Percentiles rank a stretch among this genome's conserved stretches.
Conservation (phyloP, 2,113 vertebrate species). For the Hydrochoerus hydrochaeris region DNA sequence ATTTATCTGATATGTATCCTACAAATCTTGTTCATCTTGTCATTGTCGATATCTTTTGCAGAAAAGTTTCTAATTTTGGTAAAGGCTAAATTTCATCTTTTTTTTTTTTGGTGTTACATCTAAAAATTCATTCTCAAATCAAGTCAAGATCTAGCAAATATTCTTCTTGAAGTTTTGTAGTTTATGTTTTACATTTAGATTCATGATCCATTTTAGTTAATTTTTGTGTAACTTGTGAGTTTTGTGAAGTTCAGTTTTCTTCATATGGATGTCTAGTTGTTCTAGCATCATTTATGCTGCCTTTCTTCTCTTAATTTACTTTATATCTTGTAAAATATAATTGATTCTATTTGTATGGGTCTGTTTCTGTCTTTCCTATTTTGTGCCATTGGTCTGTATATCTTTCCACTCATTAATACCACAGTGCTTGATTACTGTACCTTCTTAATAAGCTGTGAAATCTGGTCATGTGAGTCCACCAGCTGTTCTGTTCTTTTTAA, state of each 20-base stretch:
- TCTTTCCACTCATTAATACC: neutral
- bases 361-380: neutral
- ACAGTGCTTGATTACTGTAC: neutral
- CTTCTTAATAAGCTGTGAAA: neutral
- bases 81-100: neutral
- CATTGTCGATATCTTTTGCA: neutral
- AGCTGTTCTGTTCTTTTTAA: neutral
- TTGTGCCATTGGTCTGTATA: neutral
- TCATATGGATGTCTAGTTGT: neutral
- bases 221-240: neutral
- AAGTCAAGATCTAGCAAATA: neutral
- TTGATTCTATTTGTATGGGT: neutral
- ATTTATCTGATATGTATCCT: neutral
- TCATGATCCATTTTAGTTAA: neutral
- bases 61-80: neutral
- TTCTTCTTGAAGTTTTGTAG: neutral
- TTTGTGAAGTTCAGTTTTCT: neutral
- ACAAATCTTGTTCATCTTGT: neutral
- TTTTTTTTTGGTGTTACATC: neutral
- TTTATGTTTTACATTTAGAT: neutral
- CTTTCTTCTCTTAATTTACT: neutral
- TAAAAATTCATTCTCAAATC: neutral
- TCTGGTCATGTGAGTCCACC: neutral
- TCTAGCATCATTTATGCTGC: neutral
- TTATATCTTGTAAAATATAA: neutral